These are phyloP conservation scores for Heliconius hortense DNA, from an alignment of 2,888 invertebrate species.

Conservation along the genomic window DNA sequence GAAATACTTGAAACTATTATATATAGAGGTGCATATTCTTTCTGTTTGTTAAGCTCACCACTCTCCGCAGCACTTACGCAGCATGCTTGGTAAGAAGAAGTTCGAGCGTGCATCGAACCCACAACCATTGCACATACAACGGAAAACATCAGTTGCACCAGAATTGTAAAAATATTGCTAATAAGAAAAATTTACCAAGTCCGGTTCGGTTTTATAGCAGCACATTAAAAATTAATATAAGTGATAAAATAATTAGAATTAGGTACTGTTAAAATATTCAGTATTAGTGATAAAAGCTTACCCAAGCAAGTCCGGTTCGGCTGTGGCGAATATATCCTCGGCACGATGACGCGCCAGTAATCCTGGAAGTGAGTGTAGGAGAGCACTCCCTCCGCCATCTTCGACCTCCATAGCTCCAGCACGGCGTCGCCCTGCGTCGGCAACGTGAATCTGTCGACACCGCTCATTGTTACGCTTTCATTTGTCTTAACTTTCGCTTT, in stretches of 20 bases:
- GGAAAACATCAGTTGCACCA: background rate
- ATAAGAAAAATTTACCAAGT: background rate
- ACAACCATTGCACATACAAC: background rate
- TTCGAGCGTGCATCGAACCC: background rate
- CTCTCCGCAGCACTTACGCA: too few species aligned
- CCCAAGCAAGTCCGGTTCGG: slow-evolving; percentile 86
- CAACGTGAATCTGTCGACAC: slow-evolving; percentile 62
- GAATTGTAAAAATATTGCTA: too few species aligned
- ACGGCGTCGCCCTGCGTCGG: slow-evolving; percentile 70
- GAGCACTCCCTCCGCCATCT: slow-evolving; percentile 83
- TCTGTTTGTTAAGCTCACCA: too few species aligned
- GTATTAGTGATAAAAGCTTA: slow-evolving; percentile 45
- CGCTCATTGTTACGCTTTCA: slow-evolving; percentile 20
- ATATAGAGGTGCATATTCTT: too few species aligned
- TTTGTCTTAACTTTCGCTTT: background rate
- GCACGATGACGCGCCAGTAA: slow-evolving; percentile 88
- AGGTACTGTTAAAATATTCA: background rate
- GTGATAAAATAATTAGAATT: background rate
- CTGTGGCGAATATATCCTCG: slow-evolving; percentile 87
- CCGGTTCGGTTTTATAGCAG: background rate
- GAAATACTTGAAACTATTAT: too few species aligned
- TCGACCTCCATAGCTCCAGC: slow-evolving; percentile 81
- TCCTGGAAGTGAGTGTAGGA: slow-evolving; percentile 84
- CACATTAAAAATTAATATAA: background rate
- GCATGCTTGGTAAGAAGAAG: too few species aligned